Evolutionary conservation across 2,113 vertebrate species (phyloP).

Genomic region (Lagopus muta): DNA sequence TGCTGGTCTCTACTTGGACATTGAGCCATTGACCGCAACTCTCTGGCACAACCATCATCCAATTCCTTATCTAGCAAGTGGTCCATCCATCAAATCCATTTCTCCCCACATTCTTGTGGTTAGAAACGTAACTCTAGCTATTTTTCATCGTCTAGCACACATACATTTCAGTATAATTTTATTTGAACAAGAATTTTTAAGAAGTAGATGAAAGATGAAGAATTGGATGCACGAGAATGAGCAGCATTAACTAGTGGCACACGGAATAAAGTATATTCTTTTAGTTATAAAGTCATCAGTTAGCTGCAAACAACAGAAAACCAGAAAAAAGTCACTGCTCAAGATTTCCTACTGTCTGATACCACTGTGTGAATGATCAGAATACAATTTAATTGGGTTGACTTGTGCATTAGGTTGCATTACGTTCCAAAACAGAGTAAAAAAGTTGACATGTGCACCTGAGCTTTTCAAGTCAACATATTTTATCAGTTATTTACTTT

Average conservation of each 20-base stretch:
- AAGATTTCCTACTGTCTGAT: neutral
- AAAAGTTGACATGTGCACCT: neutral
- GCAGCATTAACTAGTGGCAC: neutral
- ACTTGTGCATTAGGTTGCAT: conserved; percentile 21
- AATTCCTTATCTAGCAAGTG: no score
- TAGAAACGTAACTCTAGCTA: neutral
- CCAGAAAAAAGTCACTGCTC: neutral
- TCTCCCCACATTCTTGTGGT: neutral
- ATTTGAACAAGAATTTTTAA: neutral
- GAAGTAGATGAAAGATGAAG: neutral
- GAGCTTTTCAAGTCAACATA: conserved; percentile 30
- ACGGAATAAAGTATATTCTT: neutral
- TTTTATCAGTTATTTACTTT: conserved; percentile 41
- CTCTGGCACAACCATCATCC: no score
- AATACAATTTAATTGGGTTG: neutral
- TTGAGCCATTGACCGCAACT: no score
- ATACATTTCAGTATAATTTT: neutral
- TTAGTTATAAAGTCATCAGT: neutral
- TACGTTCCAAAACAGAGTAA: neutral
- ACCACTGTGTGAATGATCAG: neutral
- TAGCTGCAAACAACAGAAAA: neutral
- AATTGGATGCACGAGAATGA: neutral
- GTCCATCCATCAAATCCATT: no score
- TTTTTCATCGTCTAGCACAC: neutral
- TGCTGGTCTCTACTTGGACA: no score